Evolutionary conservation across 2,113 vertebrate species (phyloP).

Genomic region (Hippocampus guttulatus): DNA sequence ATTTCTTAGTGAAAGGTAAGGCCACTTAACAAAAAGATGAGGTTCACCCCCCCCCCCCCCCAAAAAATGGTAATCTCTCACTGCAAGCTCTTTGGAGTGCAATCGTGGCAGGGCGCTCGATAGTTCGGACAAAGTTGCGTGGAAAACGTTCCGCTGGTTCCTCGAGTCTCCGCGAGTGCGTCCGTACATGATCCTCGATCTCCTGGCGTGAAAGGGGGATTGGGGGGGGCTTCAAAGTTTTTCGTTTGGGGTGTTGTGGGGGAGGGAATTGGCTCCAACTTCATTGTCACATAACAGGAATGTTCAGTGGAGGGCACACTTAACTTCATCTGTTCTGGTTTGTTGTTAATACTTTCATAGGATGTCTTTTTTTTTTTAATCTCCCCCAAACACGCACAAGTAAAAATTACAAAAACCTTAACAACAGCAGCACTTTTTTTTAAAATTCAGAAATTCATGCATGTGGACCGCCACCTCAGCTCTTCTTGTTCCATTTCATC

Average conservation of each 20-base stretch:
- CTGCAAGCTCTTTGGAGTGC: conserved; percentile 75
- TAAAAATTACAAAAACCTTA: conserved; percentile 51
- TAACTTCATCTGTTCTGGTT: conserved; percentile 65
- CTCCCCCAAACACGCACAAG: conserved; percentile 42
- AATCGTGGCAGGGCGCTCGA: conserved; percentile 57
- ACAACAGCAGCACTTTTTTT: conserved; percentile 67
- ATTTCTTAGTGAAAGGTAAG: conserved; percentile 75
- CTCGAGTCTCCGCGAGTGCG: conserved; percentile 40
- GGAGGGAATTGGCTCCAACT: conserved; percentile 43
- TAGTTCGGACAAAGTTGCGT: conserved; percentile 24
- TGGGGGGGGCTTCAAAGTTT: conserved; percentile 38
- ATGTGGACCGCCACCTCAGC: conserved; percentile 67
- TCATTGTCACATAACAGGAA: conserved; percentile 66
- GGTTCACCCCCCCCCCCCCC: conserved; percentile 60
- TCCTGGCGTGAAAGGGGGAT: conserved; percentile 20
- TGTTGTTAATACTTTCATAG: conserved; percentile 58
- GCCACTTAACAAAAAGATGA: conserved; percentile 77
- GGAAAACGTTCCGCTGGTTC: conserved; percentile 40
- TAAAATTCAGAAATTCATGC: conserved; percentile 72
- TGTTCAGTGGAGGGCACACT: conserved; percentile 63
- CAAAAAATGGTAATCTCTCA: conserved; percentile 75
- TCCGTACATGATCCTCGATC: conserved; percentile 42
- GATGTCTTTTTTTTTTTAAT: conserved; percentile 40
- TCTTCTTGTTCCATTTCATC: conserved; percentile 44
- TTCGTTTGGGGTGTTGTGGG: conserved; percentile 28